Evolutionary conservation across 2,113 vertebrate genomes (phyloP), one percentile per base, ranked within the genome.

Genomic region (Naja naja): DNA sequence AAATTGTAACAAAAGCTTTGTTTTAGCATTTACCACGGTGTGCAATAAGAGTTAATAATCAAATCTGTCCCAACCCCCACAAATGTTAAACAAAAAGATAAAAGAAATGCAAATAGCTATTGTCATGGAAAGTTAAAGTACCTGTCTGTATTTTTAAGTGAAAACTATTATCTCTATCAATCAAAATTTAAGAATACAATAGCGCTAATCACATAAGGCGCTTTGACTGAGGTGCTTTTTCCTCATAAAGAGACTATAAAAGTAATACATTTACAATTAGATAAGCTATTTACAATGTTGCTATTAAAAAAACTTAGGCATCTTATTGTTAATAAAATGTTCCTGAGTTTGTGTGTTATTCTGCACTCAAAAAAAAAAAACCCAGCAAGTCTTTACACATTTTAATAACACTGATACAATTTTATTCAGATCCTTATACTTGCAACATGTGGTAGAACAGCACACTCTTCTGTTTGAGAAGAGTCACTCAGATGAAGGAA

Each of bases 141-240:
- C 98, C 97, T 98, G 98, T 98, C 98, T 98, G 98, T 98, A 98
- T 98, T 98, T 98, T 98, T 98, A 98, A 98, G 98, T 98, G 98
- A 98, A 98, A 98, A 98, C 98, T 98, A 98, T 98, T 98, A 98
- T 98, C 98, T 98, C 98, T 98, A 98, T 98, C 98, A 98, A 98
- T 98, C 98, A 98, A 98, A 98, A 98, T 98, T 98, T 98, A 98
- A 98, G 98, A 98, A 98, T 97, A 98, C 98, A 98, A 98, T 98
- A 97, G 98, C 95, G 90, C 97, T 98, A 98, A 98, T 98, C 98
- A 98, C 98, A 98, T 97, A 97, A 98, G 98, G 97, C 97, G 97
- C 98, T 97, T 97, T 97, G 97, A 98, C 93, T 95, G 97, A 97
- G 97, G 97, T 97, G 98, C 98, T 98, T 98, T 93, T 98, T 97